Base-by-base conservation (phyloP, 2,888 invertebrate genomes). In the Gisinianus flammeolus region DNA sequence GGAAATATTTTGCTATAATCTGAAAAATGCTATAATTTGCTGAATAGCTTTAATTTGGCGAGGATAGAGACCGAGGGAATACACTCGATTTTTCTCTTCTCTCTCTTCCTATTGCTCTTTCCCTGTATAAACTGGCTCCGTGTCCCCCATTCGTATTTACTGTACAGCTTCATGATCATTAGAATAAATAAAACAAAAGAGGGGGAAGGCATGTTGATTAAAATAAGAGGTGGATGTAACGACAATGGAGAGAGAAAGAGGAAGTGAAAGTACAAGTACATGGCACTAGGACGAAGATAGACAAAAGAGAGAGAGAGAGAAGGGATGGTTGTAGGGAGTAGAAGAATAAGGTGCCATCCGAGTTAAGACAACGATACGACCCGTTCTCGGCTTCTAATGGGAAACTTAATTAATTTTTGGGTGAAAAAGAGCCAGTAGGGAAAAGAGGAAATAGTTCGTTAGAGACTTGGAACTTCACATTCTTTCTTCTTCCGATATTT, bases 361-460 rank as follows among this genome's bases (percentile, higher is more conserved):
- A 71, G 71, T 71, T 56, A 71, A 71, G 71, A 71, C 56, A 54
- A 24, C 52, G 52, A 70, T 44, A 70, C 54, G 56, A 56, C 56
- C 24, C 54, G 31, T 33, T 54, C 8, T 44, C 8, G 58, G 19
- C 58, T 62, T 56, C 24, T 75, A 75, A 75, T 75, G 75, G 67
- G 44, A 54, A 75, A 75, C 75, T 75, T 75, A 67, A 75, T 75
- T 75, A 75, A 75, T 75, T 75, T 75, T 67, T 67, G 54, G 66
- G 54, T 56, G 54, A 71, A 56, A 71, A 71, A 56, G n/a, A 56
- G 71, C 22, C 44, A 26, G 54, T 5, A 54, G 30, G 71, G 31
- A 71, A 71, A 26, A 31, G 54, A 71, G 16, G 28, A 70, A 56
- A 56, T 26, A 28, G 31, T 28, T 22, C 30, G 56, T 71, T 16